Evolutionary conservation across 2,113 vertebrate genomes (phyloP), one percentile per base, ranked within the genome.

Genomic region (Pimephales promelas): DNA sequence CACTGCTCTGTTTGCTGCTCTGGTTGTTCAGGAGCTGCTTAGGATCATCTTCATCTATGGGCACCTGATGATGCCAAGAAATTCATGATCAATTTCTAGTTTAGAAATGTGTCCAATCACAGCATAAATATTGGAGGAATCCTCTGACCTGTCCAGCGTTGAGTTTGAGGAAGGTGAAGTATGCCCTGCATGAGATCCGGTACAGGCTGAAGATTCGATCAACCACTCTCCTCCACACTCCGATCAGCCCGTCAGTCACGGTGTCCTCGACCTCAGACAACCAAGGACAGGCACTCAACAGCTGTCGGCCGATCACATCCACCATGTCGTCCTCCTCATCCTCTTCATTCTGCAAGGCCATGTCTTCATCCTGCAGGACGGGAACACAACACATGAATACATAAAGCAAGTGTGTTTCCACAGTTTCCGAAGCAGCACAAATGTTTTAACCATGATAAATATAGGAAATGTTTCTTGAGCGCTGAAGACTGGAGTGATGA

Each of bases 81-180:
- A 52, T 31, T 1, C 14, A 8, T 31, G 0, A 49, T 24, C 13
- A 1, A 26, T 49, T 49, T 49, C 0, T 49, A 6, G 45, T 73
- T 28, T 49, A 31, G 14, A 74, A 74, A 47, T 72, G 2, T 74
- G 24, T 26, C 1, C 1, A 47, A 49, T 34, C 20, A 22, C 10
- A 11, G 20, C 4, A 3, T 31, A 31, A 49, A 28, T 8, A 45
- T 28, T 73, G 0, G 2, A 45, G 3, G 9, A 31, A 57, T 45
- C 18, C 5, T 5, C 93, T 74, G 78, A 97, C 98, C 95, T 98
- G 96, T 78, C 97, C 97, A 18, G 97, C 97, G 5, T 99, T 99
- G 56, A 99, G 96, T 83, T 98, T 99, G 52, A 99, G 95, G 87
- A 99, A 99, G 83, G 97, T 99, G 84, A 99, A 99, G 81, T 99